A percentile compares a stretch with the other conserved stretches of the same genome.
Conservation (phyloP, 2,888 invertebrate genomes). For the Chrysopilus asiliformis region DNA sequence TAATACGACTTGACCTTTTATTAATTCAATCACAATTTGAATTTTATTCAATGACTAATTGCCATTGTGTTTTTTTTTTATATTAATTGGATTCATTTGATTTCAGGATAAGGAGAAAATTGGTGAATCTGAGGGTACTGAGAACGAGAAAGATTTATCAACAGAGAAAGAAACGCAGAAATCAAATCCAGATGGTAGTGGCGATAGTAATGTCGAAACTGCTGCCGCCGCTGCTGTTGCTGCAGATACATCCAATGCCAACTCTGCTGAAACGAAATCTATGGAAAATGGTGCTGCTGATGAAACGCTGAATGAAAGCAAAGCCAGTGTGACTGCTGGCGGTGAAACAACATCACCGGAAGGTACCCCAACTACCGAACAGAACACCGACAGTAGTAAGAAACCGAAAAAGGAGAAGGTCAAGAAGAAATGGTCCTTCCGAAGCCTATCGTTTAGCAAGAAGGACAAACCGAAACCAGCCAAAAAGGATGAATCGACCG, state of each 20-base stretch:
- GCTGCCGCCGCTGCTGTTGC: constrained; percentile 15
- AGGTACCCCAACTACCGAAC: constrained; percentile 32
- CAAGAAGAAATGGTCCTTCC: constrained; percentile 83
- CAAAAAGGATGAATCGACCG: constrained; percentile 41
- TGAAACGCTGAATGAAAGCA: constrained; percentile 39
- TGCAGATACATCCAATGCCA: constrained; percentile 12
- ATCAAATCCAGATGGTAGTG: constrained; percentile 7
- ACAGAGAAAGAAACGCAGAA: constrained; percentile 45
- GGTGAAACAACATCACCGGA: constrained; percentile 47
- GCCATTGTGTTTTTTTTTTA: too few relatives aligned
- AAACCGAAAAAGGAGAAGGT: constrained; percentile 56
- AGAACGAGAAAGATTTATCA: constrained; percentile 54
- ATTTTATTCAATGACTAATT: too few relatives aligned
- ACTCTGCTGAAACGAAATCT: constrained; percentile 2
- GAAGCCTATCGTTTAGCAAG: constrained; percentile 74
- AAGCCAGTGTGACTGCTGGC: constrained; percentile 45
- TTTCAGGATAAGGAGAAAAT: constrained; percentile 50
- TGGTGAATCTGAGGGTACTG: constrained; percentile 42
- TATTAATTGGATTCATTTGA: too few relatives aligned
- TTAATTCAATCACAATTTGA: too few relatives aligned
- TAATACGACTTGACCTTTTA: too few relatives aligned
- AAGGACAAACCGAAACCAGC: constrained; percentile 77
- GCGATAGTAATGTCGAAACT: constrained; percentile 9
- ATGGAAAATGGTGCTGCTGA: constrained; percentile 38
- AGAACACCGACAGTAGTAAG: constrained; percentile 36